Conservation (phyloP, 2,797 vertebrate genomes). For the Muscicapa comitata region DNA sequence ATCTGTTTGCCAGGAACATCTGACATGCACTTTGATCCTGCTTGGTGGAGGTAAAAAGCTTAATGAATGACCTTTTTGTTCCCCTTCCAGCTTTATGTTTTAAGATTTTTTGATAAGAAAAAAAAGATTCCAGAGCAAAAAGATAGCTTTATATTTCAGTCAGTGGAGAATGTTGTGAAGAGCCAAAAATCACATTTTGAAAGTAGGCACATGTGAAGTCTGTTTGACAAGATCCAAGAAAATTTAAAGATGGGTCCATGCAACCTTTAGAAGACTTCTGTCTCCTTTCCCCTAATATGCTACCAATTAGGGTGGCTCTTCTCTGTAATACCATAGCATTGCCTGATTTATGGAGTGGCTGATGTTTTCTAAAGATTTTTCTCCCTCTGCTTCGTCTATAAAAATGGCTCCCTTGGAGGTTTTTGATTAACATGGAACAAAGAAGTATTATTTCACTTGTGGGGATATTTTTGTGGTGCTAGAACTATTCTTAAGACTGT, state of each 20-base stretch:
- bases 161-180: not conserved
- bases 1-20: not conserved
- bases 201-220: not conserved
- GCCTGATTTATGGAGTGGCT: not conserved
- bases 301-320: not conserved
- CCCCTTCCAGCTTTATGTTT: not conserved
- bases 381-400: not conserved
- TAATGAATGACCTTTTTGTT: not conserved
- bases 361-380: not conserved
- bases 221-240: not conserved
- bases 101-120: not conserved
- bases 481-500: slow-evolving; percentile 34
- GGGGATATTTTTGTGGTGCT: not conserved
- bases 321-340: not conserved
- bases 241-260: not conserved
- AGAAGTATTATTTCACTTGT: not conserved
- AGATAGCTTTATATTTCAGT: not conserved
- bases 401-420: not conserved
- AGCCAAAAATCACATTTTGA: not conserved
- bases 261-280: not conserved
- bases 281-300: not conserved
- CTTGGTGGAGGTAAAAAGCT: not conserved
- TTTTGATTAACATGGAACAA: slow-evolving; percentile 39
- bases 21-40: not conserved
- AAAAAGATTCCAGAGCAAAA: not conserved